phyloP scores from a whole-genome alignment of 2,888 invertebrate species.

The Lasioglossum oenotherae region DNA sequence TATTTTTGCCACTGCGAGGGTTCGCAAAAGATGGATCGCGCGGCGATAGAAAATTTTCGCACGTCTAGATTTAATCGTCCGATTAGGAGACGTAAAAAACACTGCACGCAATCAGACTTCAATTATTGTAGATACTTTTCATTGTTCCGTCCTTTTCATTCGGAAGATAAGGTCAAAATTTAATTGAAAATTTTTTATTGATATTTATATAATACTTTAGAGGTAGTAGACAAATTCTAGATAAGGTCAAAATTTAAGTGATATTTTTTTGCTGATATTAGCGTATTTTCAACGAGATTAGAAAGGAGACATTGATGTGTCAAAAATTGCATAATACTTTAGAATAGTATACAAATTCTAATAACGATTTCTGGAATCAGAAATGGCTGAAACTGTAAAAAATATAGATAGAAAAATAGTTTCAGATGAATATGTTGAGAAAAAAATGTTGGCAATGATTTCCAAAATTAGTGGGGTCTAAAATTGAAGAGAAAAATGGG shows the following conservation, averaged over 20 bases:
- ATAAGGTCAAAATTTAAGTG: too few relatives aligned
- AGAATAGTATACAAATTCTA: background rate
- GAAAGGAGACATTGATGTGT: background rate
- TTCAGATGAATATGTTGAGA: background rate
- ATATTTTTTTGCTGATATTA: too few relatives aligned
- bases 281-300: background rate
- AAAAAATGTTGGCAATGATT: background rate
- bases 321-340: too few relatives aligned
- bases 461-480: background rate
- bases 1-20: constrained; percentile 40
- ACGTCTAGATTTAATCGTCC: background rate
- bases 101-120: background rate
- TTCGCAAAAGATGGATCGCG: constrained; percentile 34
- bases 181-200: too few relatives aligned
- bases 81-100: background rate
- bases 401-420: background rate
- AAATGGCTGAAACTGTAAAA: background rate
- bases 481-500: background rate
- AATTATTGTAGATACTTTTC: background rate
- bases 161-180: background rate
- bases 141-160: background rate
- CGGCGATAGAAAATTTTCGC: constrained; percentile 25
- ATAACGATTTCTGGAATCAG: background rate
- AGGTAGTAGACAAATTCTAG: too few relatives aligned
- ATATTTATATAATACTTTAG: too few relatives aligned